A percentile compares a stretch with the other conserved stretches of the same genome.
Evolutionary conservation across 2,888 invertebrate genomes (phyloP).

Genomic region (Strigamia transsilvanica): DNA sequence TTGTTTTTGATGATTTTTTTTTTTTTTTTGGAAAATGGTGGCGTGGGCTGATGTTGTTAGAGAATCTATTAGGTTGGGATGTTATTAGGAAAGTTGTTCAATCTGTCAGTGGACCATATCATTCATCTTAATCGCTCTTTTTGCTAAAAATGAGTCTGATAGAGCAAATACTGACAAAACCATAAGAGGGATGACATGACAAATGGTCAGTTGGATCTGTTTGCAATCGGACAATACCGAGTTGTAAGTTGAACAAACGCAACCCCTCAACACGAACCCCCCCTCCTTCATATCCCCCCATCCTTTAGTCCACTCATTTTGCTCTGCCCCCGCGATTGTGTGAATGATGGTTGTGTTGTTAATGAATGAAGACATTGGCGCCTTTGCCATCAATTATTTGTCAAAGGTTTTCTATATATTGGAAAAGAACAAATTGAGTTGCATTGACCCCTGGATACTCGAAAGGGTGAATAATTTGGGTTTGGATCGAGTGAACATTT

Average conservation of each 20-base stretch:
- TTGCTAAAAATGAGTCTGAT: slow-evolving; percentile 39
- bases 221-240: slow-evolving; percentile 32
- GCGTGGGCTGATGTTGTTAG: background rate
- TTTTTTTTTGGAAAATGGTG: background rate
- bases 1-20: too few relatives aligned
- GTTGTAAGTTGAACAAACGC: slow-evolving; percentile 6
- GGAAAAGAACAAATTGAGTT: slow-evolving; percentile 44
- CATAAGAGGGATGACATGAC: slow-evolving; percentile 41
- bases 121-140: slow-evolving; percentile 38
- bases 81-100: slow-evolving; percentile 42
- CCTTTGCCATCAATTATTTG: slow-evolving; percentile 38
- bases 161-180: slow-evolving; percentile 41
- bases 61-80: slow-evolving; percentile 28
- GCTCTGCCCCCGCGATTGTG: background rate
- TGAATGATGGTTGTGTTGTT: slow-evolving; percentile 44
- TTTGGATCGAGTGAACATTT: background rate
- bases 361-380: slow-evolving; percentile 36
- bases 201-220: slow-evolving; percentile 44
- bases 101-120: slow-evolving; percentile 36
- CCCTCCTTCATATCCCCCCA: background rate
- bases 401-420: slow-evolving; percentile 36
- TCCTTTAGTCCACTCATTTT: slow-evolving; percentile 4
- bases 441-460: background rate
- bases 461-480: slow-evolving; percentile 21
- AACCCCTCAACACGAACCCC: background rate